Evolutionary conservation across 2,888 invertebrate genomes (phyloP), one percentile per base, ranked within the genome.

Genomic region (Dryomyza anilis): DNA sequence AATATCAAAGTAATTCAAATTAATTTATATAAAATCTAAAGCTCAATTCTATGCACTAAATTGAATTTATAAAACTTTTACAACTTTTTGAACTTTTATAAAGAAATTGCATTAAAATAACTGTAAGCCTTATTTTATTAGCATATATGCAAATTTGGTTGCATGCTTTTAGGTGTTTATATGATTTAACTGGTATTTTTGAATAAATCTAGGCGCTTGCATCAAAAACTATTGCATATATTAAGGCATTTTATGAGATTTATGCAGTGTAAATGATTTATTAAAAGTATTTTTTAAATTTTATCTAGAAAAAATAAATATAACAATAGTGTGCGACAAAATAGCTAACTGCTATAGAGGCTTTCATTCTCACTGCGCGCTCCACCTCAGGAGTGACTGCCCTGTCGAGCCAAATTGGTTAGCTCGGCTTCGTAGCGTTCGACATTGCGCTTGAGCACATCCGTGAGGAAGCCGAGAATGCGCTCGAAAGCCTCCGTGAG

Each of bases 401-500:
- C 71, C 50, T 75, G 74, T 52, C 74, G 71, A 14, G 81, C 76
- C 73, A 79, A 70, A 65, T 79, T 75, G 46, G 73, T 71, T 58
- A 80, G 73, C 69, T 76, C 73, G 62, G 79, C 77, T 73, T 97
- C 96, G 84, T 98, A 98, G 84, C 94, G 92, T 83, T 93, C 91
- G 78, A 96, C 95, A 86, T 95, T 97, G 77, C 96, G 90, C 86
- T 96, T 96, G 94, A 98, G 95, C 63, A 98, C 89, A 83, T 98
- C 94, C 94, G 97, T 95, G 84, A 98, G 96, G 62, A 96, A 96
- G 62, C 98, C 98, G 76, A 98, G 88, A 71, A 98, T 89, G 61
- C 98, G 91, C 85, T 98, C 96, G 85, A 98, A 98, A 66, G 98
- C 96, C 77, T 94, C 93, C 78, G 96, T 95, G 84, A 97, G 97